A percentile compares a stretch with the other conserved stretches of the same genome.
These are phyloP conservation scores for Lycaon pictus DNA, from an alignment of 2,113 vertebrate species.

Conservation along the genomic window DNA sequence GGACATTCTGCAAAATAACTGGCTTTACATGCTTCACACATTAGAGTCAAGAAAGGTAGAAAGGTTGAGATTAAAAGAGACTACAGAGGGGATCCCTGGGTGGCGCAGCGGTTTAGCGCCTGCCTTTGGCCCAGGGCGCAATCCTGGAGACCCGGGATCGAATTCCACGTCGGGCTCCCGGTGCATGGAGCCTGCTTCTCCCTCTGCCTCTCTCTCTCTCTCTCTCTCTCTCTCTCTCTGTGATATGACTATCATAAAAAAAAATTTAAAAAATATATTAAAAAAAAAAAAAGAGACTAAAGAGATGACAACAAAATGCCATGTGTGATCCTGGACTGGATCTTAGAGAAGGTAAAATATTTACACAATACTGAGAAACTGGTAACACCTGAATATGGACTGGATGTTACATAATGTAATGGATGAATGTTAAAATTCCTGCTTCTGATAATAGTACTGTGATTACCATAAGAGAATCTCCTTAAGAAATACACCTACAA, in stretches of 20 bases:
- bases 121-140: no score
- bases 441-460: not conserved
- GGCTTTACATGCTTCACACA: not conserved
- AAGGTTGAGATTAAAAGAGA: not conserved
- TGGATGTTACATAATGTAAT: not conserved
- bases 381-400: not conserved
- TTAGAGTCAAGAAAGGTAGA: not conserved
- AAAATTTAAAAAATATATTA: no score
- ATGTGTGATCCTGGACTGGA: not conserved
- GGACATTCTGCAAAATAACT: conserved; percentile 21
- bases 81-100: no score
- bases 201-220: no score
- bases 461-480: not conserved
- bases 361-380: not conserved
- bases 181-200: no score
- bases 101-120: no score
- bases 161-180: no score
- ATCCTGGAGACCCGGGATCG: no score
- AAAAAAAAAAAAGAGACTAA: not conserved
- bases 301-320: not conserved
- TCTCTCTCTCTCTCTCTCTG: no score
- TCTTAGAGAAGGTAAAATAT: not conserved
- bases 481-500: not conserved
- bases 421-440: conserved; percentile 7
- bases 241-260: no score